These are phyloP conservation scores for Coracopsis vasa DNA, from an alignment of 2,113 vertebrate genomes.

Conservation along the genomic window DNA sequence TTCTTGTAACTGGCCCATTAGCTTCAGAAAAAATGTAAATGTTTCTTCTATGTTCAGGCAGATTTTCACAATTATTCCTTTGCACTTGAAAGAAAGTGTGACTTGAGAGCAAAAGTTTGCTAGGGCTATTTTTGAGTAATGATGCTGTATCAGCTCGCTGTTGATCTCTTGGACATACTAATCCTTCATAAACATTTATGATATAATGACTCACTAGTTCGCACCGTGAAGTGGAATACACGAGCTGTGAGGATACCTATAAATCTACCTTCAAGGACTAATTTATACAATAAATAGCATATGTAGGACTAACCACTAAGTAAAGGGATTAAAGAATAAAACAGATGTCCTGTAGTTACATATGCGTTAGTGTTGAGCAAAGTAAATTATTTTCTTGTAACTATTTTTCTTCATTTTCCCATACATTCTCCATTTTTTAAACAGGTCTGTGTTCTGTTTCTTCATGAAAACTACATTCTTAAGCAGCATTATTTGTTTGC, in stretches of 20 bases:
- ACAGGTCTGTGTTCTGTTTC: not conserved
- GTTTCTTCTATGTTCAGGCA: not conserved
- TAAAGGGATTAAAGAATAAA: not conserved
- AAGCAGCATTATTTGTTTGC: not conserved
- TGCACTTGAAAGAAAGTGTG: not conserved
- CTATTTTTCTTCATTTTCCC: not conserved
- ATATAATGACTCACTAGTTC: not conserved
- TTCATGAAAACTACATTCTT: not conserved
- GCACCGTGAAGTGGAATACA: rapidly evolving
- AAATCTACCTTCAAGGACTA: not conserved
- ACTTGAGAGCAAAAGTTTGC: not conserved
- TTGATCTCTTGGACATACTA: not conserved
- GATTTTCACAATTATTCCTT: not conserved
- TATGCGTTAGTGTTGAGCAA: not conserved
- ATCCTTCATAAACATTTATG: not conserved
- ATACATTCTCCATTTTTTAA: not conserved
- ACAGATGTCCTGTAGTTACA: not conserved
- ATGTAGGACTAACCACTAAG: not conserved
- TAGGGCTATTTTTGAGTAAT: not conserved
- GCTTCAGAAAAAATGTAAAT: not conserved
- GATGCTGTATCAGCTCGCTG: not conserved
- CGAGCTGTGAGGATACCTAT: not conserved
- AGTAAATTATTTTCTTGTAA: not conserved
- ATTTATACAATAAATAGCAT: not conserved
- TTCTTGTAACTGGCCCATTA: not conserved